Conservation (phyloP, 2,888 invertebrate species). For the Mesorhabditis spiculigera region DNA sequence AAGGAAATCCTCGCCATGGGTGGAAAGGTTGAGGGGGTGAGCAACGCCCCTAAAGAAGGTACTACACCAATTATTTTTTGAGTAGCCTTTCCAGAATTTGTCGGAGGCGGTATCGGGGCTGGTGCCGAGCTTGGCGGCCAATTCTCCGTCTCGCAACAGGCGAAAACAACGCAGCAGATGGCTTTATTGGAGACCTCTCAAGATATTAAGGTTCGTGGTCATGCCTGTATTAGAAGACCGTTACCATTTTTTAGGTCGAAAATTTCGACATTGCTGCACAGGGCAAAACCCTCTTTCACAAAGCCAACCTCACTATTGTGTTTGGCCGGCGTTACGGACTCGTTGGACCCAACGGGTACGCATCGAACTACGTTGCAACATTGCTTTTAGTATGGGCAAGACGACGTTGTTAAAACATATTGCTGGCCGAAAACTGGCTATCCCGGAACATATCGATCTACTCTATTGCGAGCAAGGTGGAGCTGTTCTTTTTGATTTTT, state of each 20-base stretch:
- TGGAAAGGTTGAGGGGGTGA: slow-evolving; percentile 35
- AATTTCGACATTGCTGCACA: slow-evolving; percentile 95
- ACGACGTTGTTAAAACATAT: slow-evolving; percentile 91
- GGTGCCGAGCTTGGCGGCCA: slow-evolving; percentile 76
- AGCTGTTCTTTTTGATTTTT: slow-evolving; percentile 5
- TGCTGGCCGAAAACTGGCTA: slow-evolving; percentile 81
- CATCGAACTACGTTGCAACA: slow-evolving; percentile 6
- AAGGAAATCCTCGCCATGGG: slow-evolving; percentile 51
- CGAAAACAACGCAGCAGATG: slow-evolving; percentile 64
- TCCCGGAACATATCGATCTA: slow-evolving; percentile 92
- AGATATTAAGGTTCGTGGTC: slow-evolving; percentile 80
- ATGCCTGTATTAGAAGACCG: neutral
- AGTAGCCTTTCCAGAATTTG: slow-evolving; percentile 10
- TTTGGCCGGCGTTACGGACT: slow-evolving; percentile 90
- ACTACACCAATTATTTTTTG: neutral
- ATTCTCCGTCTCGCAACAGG: slow-evolving; percentile 86
- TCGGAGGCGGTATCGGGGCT: slow-evolving; percentile 53
- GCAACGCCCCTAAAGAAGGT: too few relatives aligned
- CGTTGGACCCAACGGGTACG: slow-evolving; percentile 92
- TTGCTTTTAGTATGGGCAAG: slow-evolving; percentile 79
- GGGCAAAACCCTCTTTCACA: slow-evolving; percentile 93
- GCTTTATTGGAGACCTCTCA: slow-evolving; percentile 82
- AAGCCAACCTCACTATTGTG: slow-evolving; percentile 87
- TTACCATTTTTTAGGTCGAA: slow-evolving; percentile 66
- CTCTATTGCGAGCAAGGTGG: slow-evolving; percentile 84